A percentile compares a stretch with the other conserved stretches of the same genome.
Conservation (phyloP, 2,888 invertebrate species). For the Arctia plantaginis region DNA sequence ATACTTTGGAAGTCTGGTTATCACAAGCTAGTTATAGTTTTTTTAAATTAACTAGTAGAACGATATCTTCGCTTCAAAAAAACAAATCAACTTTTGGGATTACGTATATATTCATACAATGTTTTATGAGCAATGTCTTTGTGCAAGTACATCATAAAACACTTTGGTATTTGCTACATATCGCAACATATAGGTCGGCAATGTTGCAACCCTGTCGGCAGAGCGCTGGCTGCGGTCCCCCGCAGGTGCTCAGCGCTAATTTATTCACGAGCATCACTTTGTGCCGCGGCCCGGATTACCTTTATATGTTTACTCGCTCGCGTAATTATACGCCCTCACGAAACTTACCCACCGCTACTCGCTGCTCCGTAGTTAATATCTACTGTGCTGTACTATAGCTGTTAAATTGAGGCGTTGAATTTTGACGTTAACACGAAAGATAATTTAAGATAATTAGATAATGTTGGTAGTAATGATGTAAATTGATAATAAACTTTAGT, state of each 20-base stretch:
- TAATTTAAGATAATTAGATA: no score
- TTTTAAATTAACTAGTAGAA: no score
- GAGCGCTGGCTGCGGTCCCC: conserved; percentile 68
- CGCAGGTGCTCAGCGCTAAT: conserved; percentile 81
- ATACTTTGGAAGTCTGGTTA: no score
- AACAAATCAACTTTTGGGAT: no score
- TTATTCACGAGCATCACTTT: conserved; percentile 85
- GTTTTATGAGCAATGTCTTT: not conserved
- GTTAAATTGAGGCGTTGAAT: conserved; percentile 1
- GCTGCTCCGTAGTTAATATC: conserved; percentile 24
- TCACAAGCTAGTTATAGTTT: no score
- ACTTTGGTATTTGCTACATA: conserved; percentile 1
- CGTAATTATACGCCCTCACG: conserved; percentile 85
- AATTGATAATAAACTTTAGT: no score
- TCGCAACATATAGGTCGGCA: conserved; percentile 15
- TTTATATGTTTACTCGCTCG: conserved; percentile 85
- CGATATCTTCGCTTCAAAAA: no score
- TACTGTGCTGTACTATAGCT: conserved; percentile 28
- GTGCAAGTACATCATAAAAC: not conserved
- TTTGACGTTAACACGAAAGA: not conserved
- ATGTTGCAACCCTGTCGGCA: conserved; percentile 61
- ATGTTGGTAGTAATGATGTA: no score
- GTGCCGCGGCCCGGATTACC: conserved; percentile 85
- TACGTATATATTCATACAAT: not conserved
- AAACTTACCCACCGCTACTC: conserved; percentile 70